Conservation (phyloP, 2,797 vertebrate genomes). For the Eremophila alpestris region DNA sequence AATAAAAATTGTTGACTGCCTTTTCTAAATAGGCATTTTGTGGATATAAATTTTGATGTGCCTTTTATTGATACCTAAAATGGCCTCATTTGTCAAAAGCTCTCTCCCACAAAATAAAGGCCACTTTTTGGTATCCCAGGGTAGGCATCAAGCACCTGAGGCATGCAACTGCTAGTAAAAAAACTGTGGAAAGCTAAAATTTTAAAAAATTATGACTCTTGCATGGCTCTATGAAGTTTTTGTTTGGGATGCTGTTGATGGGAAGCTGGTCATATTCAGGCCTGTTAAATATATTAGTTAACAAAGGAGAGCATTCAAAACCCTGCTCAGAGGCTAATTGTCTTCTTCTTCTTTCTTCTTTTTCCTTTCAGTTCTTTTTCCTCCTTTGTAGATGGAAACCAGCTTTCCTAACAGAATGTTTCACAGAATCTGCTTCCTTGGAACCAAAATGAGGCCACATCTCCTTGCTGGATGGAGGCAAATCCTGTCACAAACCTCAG, state of each 20-base stretch:
- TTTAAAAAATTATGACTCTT: not conserved
- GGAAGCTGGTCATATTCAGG: not conserved
- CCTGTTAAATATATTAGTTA: not conserved
- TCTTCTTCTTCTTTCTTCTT: not conserved
- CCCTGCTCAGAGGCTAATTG: not conserved
- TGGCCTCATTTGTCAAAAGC: not conserved
- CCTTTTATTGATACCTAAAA: not conserved
- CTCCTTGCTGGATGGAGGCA: not conserved
- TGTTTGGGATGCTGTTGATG: not conserved
- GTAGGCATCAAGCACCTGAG: not conserved
- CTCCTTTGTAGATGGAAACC: not conserved
- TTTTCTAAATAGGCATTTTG: not conserved
- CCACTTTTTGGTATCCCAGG: not conserved
- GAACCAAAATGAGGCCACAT: not conserved
- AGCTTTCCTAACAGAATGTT: not conserved
- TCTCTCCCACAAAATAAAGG: not conserved
- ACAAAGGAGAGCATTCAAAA: conserved; percentile 33
- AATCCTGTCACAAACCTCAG: not conserved
- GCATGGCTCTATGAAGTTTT: not conserved
- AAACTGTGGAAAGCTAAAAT: not conserved
- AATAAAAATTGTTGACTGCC: not conserved
- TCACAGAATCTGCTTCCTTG: not conserved
- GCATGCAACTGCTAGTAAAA: not conserved
- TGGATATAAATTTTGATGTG: not conserved
- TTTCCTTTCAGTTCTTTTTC: too few species aligned